phyloP scores from a whole-genome alignment of 2,888 invertebrate genomes.

The Lacanobia oleracea region DNA sequence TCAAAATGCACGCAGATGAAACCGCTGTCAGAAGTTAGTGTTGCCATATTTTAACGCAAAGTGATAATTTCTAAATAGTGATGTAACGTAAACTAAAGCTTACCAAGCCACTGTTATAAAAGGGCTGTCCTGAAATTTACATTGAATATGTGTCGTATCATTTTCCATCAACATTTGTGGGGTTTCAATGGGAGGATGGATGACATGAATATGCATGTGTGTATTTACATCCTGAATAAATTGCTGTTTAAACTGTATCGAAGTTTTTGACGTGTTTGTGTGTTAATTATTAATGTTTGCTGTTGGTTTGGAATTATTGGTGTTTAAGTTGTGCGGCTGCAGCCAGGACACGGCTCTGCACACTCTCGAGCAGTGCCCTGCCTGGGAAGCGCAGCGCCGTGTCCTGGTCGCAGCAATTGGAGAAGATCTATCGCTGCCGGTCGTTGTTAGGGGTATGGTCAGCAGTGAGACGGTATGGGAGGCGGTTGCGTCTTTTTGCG shows the following conservation, averaged over 20 bases:
- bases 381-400: too few relatives aligned
- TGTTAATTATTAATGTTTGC: neutral
- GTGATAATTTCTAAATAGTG: slow-evolving; percentile 66
- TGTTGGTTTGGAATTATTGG: neutral
- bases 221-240: slow-evolving; percentile 47
- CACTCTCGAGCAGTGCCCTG: too few relatives aligned
- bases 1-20: too few relatives aligned
- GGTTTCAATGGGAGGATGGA: slow-evolving; percentile 40
- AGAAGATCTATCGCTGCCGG: too few relatives aligned
- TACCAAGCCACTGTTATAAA: slow-evolving; percentile 50
- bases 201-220: slow-evolving; percentile 48
- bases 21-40: neutral
- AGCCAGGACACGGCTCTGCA: too few relatives aligned
- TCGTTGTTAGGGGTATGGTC: too few relatives aligned
- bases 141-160: slow-evolving; percentile 56
- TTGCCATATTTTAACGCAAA: slow-evolving; percentile 42
- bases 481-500: too few relatives aligned
- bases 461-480: too few relatives aligned
- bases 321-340: too few relatives aligned
- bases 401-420: too few relatives aligned
- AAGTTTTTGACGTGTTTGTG: slow-evolving; percentile 24
- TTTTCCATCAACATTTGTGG: slow-evolving; percentile 57
- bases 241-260: slow-evolving; percentile 28
- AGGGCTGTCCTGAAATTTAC: slow-evolving; percentile 54
- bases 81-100: slow-evolving; percentile 65